Evolutionary conservation across 2,888 invertebrate species (phyloP), one percentile per base, ranked within the genome.

Genomic region (Cepaea hortensis): DNA sequence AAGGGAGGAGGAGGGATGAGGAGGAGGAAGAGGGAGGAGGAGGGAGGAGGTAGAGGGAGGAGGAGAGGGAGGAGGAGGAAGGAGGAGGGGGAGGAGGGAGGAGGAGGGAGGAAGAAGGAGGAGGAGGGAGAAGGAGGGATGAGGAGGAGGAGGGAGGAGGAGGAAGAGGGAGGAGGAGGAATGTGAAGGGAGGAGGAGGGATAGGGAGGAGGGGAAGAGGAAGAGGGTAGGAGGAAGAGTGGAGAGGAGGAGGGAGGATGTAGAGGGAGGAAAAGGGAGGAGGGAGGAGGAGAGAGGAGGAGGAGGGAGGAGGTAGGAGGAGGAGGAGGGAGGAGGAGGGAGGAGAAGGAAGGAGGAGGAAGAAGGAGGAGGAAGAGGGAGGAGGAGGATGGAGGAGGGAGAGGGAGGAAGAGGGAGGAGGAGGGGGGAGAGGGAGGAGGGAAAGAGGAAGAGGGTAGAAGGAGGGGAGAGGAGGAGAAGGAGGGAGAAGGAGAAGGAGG

Each of bases 1-100:
- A 62, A 68, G 15, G 68, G 13, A n/a, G n/a, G 15, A 68, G 98
- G 98, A 15, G 62, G n/a, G n/a, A n/a, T n/a, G n/a, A n/a, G 90
- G 97, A 96, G 93, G 68, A 68, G 15, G n/a, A n/a, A 68, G 68
- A 68, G 15, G n/a, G 15, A 13, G 15, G 13, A 13, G 13, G 15
- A 15, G 15, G 13, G 68, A 68, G 15, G n/a, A 68, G 13, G 68
- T n/a, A 20, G 13, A 4, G 4, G 4, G n/a, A 55, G 9, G 7
- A 11, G 55, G 9, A 55, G 55, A 55, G 9, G 55, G 9, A 55
- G 55, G 9, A 55, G 55, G 9, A 68, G 13, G 68, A 68, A 55
- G 55, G 55, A 4, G 55, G 55, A 55, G 55, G 9, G 9, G 55
- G 9, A 9, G 55, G 9, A 9, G 55, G 9, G 9, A 9, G 9